Evolutionary conservation across 2,888 invertebrate genomes (phyloP), one percentile per base, ranked within the genome.

Genomic region (Drosophila antonietae): DNA sequence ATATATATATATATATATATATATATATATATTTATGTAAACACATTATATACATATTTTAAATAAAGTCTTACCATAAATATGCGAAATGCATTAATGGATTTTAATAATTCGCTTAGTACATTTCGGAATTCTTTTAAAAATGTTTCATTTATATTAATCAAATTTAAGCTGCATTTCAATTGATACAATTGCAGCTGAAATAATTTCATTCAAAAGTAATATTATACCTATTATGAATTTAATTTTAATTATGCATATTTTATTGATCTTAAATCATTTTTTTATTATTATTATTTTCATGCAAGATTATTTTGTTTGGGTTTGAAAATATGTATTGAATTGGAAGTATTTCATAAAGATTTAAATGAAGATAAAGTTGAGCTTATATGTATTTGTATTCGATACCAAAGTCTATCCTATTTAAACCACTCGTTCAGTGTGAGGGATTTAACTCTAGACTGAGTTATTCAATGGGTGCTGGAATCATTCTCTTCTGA

Each of bases 41-140:
- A 23, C 18, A 35, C 14, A 51, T 18, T 18, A 33, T 51, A 37
- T 51, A 53, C 39, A 39, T 55, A 55, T 41, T 55, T 41, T 41
- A 12, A 41, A 39, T 55, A 55, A 39, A 55, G 23, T 55, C 55
- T 55, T 55, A 39, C 55, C 14, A 55, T 55, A 55, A 55, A 55
- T 39, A 55, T 18, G 39, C 41, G 12, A 41, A 55, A 55, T 37
- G n/a, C 39, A 55, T 55, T 37, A 43, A 44, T 44, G 31, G 57
- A 31, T 56, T 44, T 44, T 44, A 15, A 18, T 41, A 28, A 55
- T 55, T 55, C 20, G 41, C 41, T 41, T 41, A 41, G 41, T 39
- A 55, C 31, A 28, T 55, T 55, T 41, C 55, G 12, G 41, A 55
- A 35, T 41, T 55, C 39, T 28, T 37, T 53, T 8, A 15, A 53